phyloP scores from a whole-genome alignment of 2,797 vertebrate genomes.

The Balearica regulorum region DNA sequence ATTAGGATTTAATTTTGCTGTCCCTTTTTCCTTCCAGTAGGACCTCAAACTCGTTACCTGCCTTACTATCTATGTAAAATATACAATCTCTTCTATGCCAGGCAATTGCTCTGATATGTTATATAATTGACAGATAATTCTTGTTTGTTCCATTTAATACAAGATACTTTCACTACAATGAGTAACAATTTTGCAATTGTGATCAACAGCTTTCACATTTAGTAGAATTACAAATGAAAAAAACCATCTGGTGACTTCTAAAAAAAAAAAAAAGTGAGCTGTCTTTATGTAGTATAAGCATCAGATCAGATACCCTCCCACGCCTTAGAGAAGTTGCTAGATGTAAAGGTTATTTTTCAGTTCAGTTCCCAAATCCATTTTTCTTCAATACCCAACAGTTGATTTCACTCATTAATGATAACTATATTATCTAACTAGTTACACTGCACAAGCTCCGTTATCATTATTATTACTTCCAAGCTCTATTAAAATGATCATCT shows the following conservation, averaged over 20 bases:
- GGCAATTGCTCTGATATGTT: background rate
- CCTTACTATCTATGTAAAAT: background rate
- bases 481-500: background rate
- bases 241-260: constrained; percentile 9
- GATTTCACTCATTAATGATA: background rate
- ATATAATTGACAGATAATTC: background rate
- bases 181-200: constrained; percentile 1
- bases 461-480: background rate
- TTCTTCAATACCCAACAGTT: background rate
- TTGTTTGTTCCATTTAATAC: background rate
- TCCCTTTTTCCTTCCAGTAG: background rate
- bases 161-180: background rate
- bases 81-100: background rate
- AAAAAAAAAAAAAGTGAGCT: background rate
- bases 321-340: background rate
- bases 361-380: background rate
- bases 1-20: background rate
- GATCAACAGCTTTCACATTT: constrained; percentile 32
- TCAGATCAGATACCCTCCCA: background rate
- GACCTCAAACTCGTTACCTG: background rate
- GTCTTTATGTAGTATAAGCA: background rate
- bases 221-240: constrained; percentile 18
- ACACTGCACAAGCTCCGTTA: background rate
- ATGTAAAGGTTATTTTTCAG: constrained; percentile 7
- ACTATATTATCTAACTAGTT: background rate